Evolutionary conservation across 2,113 vertebrate genomes (phyloP).

Genomic region (Clupea harengus): DNA sequence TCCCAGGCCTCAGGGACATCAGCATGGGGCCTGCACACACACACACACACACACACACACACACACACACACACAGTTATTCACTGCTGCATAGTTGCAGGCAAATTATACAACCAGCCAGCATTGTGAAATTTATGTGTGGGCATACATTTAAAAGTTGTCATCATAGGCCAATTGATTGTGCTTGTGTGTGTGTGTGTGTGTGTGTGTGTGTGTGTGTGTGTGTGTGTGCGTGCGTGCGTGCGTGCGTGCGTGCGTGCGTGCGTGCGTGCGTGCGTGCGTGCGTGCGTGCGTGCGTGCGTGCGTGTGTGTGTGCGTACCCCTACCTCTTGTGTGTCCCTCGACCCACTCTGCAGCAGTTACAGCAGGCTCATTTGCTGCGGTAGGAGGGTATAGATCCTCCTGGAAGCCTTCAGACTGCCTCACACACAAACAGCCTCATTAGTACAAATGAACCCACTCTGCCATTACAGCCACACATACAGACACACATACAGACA

Average conservation of each 20-base stretch:
- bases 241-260: neutral
- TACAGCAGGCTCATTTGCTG: slow-evolving; percentile 80
- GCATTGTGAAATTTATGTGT: neutral
- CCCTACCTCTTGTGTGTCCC: slow-evolving; percentile 83
- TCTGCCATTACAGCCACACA: neutral
- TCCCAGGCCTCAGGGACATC: slow-evolving; percentile 81
- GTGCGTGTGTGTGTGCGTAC: neutral
- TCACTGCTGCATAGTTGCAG: neutral
- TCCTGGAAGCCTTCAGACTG: slow-evolving; percentile 87
- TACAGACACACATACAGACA: neutral
- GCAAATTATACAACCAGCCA: no score
- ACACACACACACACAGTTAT: neutral
- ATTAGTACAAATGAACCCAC: neutral
- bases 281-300: neutral
- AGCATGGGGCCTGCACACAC: slow-evolving; percentile 74
- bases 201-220: neutral
- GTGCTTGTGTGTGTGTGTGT: neutral
- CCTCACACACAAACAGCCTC: slow-evolving; percentile 24
- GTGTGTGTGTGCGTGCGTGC: neutral
- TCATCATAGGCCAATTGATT: neutral
- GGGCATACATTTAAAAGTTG: neutral
- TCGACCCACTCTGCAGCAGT: slow-evolving; percentile 86
- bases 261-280: neutral
- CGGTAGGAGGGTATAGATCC: slow-evolving; percentile 89
- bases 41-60: neutral